phyloP scores from a whole-genome alignment of 2,797 vertebrate genomes.

The Crypturellus tataupa region DNA sequence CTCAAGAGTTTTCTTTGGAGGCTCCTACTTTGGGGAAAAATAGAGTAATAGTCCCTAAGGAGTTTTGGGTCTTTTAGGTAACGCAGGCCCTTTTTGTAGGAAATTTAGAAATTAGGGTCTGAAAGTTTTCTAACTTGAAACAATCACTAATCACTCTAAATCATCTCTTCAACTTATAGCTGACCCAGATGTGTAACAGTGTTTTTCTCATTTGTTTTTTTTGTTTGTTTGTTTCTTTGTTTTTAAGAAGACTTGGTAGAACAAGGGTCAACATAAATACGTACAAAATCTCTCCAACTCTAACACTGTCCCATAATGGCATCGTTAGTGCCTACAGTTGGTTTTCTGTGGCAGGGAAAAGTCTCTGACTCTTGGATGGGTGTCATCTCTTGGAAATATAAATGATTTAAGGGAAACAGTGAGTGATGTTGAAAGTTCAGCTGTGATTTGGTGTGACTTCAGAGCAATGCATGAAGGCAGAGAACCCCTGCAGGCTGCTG shows the following conservation, averaged over 20 bases:
- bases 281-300: not conserved
- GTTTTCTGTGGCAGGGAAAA: not conserved
- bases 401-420: not conserved
- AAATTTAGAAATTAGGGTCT: not conserved
- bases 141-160: not conserved
- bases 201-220: not conserved
- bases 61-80: not conserved
- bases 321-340: not conserved
- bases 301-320: fast-evolving
- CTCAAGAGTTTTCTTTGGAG: not conserved
- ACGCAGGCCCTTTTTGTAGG: not conserved
- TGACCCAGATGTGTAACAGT: not conserved
- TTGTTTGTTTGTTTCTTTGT: not conserved
- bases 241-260: not conserved
- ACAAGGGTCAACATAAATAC: not conserved
- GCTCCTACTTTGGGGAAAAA: not conserved
- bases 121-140: not conserved
- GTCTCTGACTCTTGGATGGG: not conserved
- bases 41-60: fast-evolving
- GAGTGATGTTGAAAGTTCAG: not conserved
- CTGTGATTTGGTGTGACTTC: not conserved
- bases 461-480: not conserved
- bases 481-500: not conserved
- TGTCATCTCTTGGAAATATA: not conserved
- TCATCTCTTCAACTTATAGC: not conserved